phyloP scores from a whole-genome alignment of 2,113 vertebrate species.

The Rhipidura dahli region DNA sequence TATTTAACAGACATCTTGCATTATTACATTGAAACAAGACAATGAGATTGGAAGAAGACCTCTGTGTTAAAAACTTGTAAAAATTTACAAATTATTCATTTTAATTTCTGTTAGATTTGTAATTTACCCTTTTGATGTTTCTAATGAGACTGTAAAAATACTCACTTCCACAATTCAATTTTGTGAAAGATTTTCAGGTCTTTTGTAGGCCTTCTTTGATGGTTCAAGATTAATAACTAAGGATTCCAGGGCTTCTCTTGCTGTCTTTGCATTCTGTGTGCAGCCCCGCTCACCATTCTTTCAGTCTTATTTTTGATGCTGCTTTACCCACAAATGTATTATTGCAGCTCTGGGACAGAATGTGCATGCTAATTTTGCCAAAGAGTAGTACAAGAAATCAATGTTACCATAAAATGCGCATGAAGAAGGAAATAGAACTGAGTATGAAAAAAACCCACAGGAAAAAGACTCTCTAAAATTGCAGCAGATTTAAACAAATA shows the following conservation, averaged over 20 bases:
- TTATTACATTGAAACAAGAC: slow-evolving; percentile 7
- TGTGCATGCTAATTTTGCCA: background rate
- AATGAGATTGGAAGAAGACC: background rate
- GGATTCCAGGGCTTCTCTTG: background rate
- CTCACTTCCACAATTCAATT: background rate
- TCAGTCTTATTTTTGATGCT: background rate
- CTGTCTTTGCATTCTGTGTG: background rate
- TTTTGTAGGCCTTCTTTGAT: background rate
- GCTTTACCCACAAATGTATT: background rate
- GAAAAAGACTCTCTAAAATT: background rate
- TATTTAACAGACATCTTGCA: background rate
- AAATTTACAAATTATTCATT: slow-evolving; percentile 41
- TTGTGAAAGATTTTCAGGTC: background rate
- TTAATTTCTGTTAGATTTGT: background rate
- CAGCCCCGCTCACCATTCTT: background rate
- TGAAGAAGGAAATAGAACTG: background rate
- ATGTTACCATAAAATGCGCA: background rate
- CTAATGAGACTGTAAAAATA: background rate
- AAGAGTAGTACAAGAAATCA: background rate
- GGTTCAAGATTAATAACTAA: background rate
- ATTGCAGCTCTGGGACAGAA: background rate
- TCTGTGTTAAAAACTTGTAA: slow-evolving; percentile 7
- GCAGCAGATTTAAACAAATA: background rate
- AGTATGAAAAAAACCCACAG: background rate
- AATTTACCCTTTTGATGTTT: background rate